Percentiles rank a stretch among this genome's conserved stretches.
Evolutionary conservation across 2,888 invertebrate genomes (phyloP).

Genomic region (Strigamia maritima): DNA sequence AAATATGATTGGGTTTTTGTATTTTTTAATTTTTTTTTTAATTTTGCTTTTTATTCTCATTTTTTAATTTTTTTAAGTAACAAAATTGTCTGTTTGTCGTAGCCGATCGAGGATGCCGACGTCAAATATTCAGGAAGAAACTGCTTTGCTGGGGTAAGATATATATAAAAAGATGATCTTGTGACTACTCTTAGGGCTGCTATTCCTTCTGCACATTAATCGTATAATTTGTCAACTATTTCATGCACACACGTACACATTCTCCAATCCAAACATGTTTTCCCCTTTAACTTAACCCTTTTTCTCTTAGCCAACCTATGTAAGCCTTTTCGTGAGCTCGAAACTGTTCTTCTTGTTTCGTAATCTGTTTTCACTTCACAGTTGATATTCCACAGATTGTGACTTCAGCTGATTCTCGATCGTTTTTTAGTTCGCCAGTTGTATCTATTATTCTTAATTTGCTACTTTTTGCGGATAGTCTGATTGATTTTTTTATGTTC

Average conservation of each 20-base stretch:
- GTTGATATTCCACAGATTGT: too few relatives aligned
- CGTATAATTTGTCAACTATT: too few relatives aligned
- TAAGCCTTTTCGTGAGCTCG: too few relatives aligned
- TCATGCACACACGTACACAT: too few relatives aligned
- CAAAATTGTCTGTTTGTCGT: constrained; percentile 19
- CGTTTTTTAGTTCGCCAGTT: constrained; percentile 16
- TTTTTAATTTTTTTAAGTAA: too few relatives aligned
- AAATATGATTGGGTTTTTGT: background rate
- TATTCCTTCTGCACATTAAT: too few relatives aligned
- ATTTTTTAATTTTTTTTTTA: background rate
- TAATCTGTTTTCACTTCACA: too few relatives aligned
- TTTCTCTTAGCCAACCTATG: too few relatives aligned
- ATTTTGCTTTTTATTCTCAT: background rate
- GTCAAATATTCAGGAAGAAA: constrained; percentile 59
- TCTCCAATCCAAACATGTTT: too few relatives aligned
- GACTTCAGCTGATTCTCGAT: background rate
- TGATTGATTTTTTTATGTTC: constrained; percentile 38
- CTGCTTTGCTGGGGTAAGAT: constrained; percentile 71
- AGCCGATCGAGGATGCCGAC: background rate
- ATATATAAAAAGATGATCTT: background rate
- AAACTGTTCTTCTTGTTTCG: too few relatives aligned
- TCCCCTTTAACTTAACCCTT: too few relatives aligned
- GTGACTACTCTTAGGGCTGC: too few relatives aligned
- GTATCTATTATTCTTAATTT: constrained; percentile 40
- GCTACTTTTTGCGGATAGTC: constrained; percentile 12